Percentiles rank a stretch among this genome's conserved stretches.
Conservation (phyloP, 2,113 vertebrate genomes). For the Miniopterus natalensis region DNA sequence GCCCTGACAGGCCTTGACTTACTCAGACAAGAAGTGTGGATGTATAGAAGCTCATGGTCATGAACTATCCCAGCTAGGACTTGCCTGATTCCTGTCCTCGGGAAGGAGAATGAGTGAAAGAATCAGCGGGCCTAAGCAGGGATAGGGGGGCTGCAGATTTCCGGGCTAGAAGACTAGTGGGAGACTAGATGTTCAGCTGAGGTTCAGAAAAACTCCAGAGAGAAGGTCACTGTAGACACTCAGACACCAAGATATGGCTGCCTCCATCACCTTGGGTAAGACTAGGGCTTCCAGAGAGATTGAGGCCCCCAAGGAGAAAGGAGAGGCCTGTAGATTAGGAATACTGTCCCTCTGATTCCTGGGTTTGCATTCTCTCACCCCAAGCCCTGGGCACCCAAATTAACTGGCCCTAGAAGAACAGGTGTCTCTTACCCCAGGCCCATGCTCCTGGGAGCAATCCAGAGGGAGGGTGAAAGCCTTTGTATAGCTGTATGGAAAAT, state of each 20-base stretch:
- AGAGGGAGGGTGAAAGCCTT: neutral
- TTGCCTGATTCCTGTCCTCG: neutral
- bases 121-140: neutral
- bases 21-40: slow-evolving; percentile 46
- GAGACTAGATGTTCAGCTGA: neutral
- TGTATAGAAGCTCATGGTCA: slow-evolving; percentile 50
- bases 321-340: neutral
- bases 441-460: neutral
- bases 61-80: neutral
- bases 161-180: neutral
- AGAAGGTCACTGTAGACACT: neutral
- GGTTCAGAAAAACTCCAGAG: neutral
- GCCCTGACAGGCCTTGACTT: neutral
- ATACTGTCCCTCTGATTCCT: neutral
- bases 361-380: neutral
- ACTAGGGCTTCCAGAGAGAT: neutral
- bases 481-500: neutral
- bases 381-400: neutral
- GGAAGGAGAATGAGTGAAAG: neutral
- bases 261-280: neutral
- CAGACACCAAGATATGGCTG: neutral
- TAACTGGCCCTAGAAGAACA: neutral
- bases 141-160: neutral
- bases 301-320: neutral
- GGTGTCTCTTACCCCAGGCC: neutral